Evolutionary conservation across 2,888 invertebrate species (phyloP).

Genomic region (Eupelmus urozonus): DNA sequence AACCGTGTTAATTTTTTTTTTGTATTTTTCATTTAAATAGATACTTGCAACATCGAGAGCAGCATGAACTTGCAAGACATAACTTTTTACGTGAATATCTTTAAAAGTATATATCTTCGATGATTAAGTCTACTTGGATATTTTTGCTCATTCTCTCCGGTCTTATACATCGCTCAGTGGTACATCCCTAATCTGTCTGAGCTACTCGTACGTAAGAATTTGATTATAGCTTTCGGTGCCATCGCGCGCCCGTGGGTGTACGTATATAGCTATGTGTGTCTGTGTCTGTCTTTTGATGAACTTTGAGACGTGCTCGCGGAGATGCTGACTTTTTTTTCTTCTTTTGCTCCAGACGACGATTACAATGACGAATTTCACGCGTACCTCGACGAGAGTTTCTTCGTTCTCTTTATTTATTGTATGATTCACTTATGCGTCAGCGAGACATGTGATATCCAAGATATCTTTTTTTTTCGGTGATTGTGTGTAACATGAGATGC

Average conservation of each 20-base stretch:
- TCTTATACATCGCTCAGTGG: neutral
- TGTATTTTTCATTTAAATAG: neutral
- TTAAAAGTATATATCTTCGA: neutral
- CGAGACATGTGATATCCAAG: too few species aligned
- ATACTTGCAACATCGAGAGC: slow-evolving; percentile 37
- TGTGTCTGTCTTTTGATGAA: slow-evolving; percentile 1
- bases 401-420: neutral
- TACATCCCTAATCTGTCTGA: too few species aligned
- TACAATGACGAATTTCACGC: slow-evolving; percentile 17
- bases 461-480: neutral
- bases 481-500: neutral
- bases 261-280: neutral
- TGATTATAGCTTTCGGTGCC: too few species aligned
- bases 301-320: neutral
- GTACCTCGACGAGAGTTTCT: neutral
- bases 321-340: neutral
- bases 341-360: slow-evolving; percentile 7
- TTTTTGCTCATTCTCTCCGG: neutral
- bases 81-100: slow-evolving; percentile 4
- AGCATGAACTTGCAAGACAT: slow-evolving; percentile 29
- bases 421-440: slow-evolving; percentile 1
- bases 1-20: slow-evolving; percentile 5
- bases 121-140: slow-evolving; percentile 23
- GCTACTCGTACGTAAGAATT: too few species aligned
- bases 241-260: too few species aligned